Evolutionary conservation across 1,140 invertebrate species (phyloP).

Genomic region (Listronotus oregonensis): DNA sequence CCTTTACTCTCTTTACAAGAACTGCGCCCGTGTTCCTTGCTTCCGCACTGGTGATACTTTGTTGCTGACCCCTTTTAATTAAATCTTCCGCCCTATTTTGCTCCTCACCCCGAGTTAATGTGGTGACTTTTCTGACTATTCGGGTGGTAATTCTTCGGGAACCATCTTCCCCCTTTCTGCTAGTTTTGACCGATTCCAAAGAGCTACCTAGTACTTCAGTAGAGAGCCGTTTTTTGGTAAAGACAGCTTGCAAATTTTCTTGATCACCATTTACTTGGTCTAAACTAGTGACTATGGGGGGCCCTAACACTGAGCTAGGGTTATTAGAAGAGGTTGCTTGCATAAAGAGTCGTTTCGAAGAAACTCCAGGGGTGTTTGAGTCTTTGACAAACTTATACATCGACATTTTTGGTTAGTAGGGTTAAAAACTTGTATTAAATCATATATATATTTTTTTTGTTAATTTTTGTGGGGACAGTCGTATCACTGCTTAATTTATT

Average conservation of each 20-base stretch:
- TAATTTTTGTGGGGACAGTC: no score
- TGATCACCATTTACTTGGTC: conserved; percentile 45
- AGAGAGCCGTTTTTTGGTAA: conserved; percentile 79
- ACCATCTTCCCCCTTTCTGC: conserved; percentile 73
- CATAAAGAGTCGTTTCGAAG: conserved; percentile 70
- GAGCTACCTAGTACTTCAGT: conserved; percentile 84
- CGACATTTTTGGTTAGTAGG: conserved; percentile 59
- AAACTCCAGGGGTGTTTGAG: conserved; percentile 52
- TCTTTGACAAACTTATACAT: conserved; percentile 78
- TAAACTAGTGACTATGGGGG: conserved; percentile 49
- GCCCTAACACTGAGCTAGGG: conserved; percentile 54
- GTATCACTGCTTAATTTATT: no score
- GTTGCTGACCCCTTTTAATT: conserved; percentile 60
- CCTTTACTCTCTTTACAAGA: conserved; percentile 65
- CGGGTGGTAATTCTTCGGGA: conserved; percentile 81
- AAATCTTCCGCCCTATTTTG: conserved; percentile 74
- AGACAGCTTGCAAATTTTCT: conserved; percentile 69
- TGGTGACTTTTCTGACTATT: conserved; percentile 88
- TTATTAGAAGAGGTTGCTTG: conserved; percentile 69
- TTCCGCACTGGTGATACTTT: conserved; percentile 58
- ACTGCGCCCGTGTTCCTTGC: conserved; percentile 59
- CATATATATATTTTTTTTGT: not conserved
- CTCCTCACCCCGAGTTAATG: conserved; percentile 84
- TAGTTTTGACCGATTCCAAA: conserved; percentile 79
- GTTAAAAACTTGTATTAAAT: conserved; percentile 4